Evolutionary conservation across 2,113 vertebrate genomes (phyloP).

Genomic region (Tychaedon coryphoeus): DNA sequence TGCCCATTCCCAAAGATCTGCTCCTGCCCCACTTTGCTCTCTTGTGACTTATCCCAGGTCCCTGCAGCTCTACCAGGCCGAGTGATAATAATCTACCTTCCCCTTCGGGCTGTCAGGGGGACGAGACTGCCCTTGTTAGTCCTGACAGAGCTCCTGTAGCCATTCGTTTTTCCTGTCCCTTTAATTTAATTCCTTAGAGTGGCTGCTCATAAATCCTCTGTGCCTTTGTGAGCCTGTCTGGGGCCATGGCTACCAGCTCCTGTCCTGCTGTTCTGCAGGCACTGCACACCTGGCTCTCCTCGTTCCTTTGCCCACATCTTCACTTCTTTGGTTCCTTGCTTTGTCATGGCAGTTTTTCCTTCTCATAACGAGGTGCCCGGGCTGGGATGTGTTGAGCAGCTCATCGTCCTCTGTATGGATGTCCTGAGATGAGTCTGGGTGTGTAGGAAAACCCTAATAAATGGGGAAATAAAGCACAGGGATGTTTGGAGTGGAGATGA

Average conservation of each 20-base stretch:
- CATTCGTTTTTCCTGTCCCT: background rate
- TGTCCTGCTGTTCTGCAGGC: background rate
- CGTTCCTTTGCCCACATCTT: background rate
- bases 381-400: background rate
- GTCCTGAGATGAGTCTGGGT: background rate
- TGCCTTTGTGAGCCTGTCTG: background rate
- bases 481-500: background rate
- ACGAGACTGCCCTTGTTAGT: background rate
- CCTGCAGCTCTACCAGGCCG: background rate
- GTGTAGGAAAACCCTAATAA: background rate
- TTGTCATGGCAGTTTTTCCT: background rate
- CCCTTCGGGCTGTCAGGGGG: background rate
- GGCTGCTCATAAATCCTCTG: background rate
- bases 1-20: background rate
- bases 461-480: too few species aligned
- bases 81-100: background rate
- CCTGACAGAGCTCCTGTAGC: background rate
- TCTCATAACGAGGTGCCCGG: accelerated
- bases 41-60: accelerated
- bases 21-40: background rate
- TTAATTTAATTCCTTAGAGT: background rate
- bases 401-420: background rate
- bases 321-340: background rate
- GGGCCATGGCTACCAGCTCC: background rate
- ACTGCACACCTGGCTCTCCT: accelerated